phyloP scores from a whole-genome alignment of 2,888 invertebrate genomes.

The Dioctria rufipes region DNA sequence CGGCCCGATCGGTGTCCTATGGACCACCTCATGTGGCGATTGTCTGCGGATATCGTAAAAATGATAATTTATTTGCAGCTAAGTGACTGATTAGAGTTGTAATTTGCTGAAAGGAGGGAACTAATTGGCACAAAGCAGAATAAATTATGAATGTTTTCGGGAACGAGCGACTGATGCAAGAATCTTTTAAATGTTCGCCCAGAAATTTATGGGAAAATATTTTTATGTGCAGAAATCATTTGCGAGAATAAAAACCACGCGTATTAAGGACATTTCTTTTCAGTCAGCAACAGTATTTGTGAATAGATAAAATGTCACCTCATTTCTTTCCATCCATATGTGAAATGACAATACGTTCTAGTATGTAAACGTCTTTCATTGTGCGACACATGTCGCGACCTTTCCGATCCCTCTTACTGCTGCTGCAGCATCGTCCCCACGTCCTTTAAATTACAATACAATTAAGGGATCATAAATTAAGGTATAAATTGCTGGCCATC shows the following conservation, averaged over 20 bases:
- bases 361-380: neutral
- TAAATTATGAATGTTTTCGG: conserved; percentile 34
- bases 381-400: neutral
- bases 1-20: conserved; percentile 37
- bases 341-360: neutral
- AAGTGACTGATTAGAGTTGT: conserved; percentile 50
- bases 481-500: conserved; percentile 29
- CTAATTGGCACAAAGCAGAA: conserved; percentile 36
- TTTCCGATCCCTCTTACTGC: neutral
- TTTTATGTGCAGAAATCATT: neutral
- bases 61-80: conserved; percentile 48
- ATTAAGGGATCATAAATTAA: conserved; percentile 34
- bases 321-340: too few relatives aligned
- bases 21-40: conserved; percentile 33
- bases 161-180: neutral
- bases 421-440: neutral
- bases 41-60: conserved; percentile 43
- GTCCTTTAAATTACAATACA: conserved; percentile 31
- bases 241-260: neutral
- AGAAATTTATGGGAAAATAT: conserved; percentile 14
- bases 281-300: too few relatives aligned
- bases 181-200: neutral
- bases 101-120: conserved; percentile 38
- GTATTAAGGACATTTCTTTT: too few relatives aligned
- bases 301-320: too few relatives aligned